Conservation (phyloP, 2,797 vertebrate species). For the Gadopsis bispinosus region DNA sequence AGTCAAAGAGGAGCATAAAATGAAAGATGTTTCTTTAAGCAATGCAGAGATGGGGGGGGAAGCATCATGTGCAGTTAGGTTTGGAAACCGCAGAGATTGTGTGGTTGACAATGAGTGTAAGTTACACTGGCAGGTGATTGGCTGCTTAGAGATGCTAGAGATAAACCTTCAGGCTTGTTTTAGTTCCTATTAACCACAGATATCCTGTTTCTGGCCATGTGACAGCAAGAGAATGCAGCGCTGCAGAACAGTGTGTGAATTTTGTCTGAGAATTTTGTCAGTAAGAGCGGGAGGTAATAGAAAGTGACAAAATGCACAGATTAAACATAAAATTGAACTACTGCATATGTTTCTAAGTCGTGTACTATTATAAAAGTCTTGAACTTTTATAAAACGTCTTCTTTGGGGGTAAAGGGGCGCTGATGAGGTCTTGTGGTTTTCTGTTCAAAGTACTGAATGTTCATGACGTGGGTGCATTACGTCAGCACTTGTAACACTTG, state of each 20-base stretch:
- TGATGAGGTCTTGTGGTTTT: constrained; percentile 48
- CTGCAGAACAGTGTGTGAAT: constrained; percentile 45
- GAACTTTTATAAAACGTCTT: not conserved
- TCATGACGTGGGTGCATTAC: constrained; percentile 42
- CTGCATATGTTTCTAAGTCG: too few species aligned
- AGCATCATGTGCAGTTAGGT: constrained; percentile 71
- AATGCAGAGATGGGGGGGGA: constrained; percentile 63
- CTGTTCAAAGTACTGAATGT: constrained; percentile 63
- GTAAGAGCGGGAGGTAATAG: constrained; percentile 10
- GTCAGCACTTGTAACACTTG: constrained; percentile 39
- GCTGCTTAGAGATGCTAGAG: constrained; percentile 81
- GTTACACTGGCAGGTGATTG: constrained; percentile 87
- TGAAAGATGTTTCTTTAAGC: constrained; percentile 41
- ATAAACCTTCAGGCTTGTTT: constrained; percentile 82
- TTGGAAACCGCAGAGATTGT: constrained; percentile 82
- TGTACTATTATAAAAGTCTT: not conserved
- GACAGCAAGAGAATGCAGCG: constrained; percentile 66
- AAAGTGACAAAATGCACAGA: constrained; percentile 17
- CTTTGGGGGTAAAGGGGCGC: not conserved
- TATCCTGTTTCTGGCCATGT: constrained; percentile 86
- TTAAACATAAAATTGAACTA: not conserved
- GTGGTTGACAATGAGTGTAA: constrained; percentile 83
- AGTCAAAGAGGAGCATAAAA: constrained; percentile 16
- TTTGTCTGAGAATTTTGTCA: constrained; percentile 4
- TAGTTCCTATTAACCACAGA: constrained; percentile 85